phyloP scores from a whole-genome alignment of 2,797 vertebrate species.

The Ictinia mississippiensis region DNA sequence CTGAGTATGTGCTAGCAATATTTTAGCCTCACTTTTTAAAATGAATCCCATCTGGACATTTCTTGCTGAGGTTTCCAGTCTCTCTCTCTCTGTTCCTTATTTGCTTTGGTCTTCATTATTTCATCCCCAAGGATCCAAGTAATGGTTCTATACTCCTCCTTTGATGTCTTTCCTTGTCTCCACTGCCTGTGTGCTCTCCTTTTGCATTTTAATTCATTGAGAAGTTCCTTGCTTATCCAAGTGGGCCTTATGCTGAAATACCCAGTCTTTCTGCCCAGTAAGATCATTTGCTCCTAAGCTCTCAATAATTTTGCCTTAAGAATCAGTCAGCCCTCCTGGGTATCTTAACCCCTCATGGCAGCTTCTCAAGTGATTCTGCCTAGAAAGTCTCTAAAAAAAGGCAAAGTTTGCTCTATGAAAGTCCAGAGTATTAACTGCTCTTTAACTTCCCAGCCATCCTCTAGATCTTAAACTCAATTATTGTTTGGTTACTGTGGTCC shows the following conservation, averaged over 20 bases:
- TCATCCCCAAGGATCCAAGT: slow-evolving; percentile 43
- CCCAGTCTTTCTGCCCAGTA: background rate
- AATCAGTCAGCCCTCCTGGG: background rate
- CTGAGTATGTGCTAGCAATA: slow-evolving; percentile 41
- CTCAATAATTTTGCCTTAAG: background rate
- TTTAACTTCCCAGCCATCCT: background rate
- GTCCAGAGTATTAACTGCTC: background rate
- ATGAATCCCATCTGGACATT: slow-evolving; percentile 56
- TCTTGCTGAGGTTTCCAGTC: slow-evolving; percentile 59
- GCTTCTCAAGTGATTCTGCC: background rate
- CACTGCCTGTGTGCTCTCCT: background rate
- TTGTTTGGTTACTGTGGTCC: background rate
- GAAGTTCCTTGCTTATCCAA: background rate
- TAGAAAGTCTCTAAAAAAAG: background rate
- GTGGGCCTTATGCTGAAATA: background rate
- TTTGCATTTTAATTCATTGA: slow-evolving; percentile 33
- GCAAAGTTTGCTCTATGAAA: background rate
- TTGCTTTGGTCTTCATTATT: slow-evolving; percentile 65
- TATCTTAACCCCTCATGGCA: background rate
- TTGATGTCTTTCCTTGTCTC: slow-evolving; percentile 55
- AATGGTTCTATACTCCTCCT: background rate
- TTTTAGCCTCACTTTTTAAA: slow-evolving; percentile 57
- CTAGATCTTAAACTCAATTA: background rate
- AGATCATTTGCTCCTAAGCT: background rate
- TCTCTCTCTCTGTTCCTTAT: slow-evolving; percentile 18